These are phyloP conservation scores for Sebastolobus altivelis DNA, from an alignment of 2,797 vertebrate species.

Conservation along the genomic window DNA sequence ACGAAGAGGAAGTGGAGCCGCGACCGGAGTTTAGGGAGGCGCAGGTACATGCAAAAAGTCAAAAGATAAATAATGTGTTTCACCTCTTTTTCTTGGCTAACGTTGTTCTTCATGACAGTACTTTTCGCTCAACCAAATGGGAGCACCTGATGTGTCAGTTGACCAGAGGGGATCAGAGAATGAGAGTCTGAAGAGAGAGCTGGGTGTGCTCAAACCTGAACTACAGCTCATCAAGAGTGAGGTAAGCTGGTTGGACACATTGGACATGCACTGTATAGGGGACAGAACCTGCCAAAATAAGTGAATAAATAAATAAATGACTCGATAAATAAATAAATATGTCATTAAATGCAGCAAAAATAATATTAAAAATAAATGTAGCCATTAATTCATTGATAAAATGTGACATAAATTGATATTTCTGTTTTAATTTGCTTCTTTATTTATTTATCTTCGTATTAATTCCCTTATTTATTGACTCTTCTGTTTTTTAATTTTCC, in stretches of 20 bases:
- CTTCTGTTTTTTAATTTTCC: too few species aligned
- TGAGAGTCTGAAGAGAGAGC: constrained; percentile 71
- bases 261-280: not conserved
- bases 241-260: constrained; percentile 28
- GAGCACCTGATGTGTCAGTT: constrained; percentile 29
- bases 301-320: too few species aligned
- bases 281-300: not conserved
- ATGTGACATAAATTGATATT: too few species aligned
- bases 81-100: not conserved
- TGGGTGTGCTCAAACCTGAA: constrained; percentile 77
- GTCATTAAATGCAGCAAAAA: fast-evolving
- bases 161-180: constrained; percentile 55
- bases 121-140: constrained; percentile 70
- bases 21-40: constrained; percentile 61
- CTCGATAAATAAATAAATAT: too few species aligned
- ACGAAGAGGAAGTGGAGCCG: constrained; percentile 75
- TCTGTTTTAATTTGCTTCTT: too few species aligned
- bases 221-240: constrained; percentile 77
- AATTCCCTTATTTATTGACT: too few species aligned
- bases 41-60: constrained; percentile 39
- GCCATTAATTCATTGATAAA: too few species aligned
- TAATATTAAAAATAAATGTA: too few species aligned
- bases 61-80: not conserved
- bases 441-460: too few species aligned
- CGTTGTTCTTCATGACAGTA: constrained; percentile 45